These are phyloP conservation scores for Magallana nippona DNA, from an alignment of 2,888 invertebrate genomes.

Conservation along the genomic window DNA sequence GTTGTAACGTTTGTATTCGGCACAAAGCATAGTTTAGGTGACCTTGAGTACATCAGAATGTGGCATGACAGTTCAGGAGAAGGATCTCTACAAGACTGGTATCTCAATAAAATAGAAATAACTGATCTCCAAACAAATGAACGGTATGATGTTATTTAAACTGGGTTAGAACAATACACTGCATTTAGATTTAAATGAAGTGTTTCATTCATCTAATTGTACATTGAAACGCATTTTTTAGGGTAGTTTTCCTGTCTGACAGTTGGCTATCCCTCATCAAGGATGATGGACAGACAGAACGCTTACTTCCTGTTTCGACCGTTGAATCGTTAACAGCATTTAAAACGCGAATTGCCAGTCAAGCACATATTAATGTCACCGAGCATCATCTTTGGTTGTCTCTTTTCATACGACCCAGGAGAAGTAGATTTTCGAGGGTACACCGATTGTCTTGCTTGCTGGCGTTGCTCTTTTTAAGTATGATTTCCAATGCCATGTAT, in stretches of 20 bases:
- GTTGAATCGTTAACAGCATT: slow-evolving; percentile 28
- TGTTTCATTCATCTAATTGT: not conserved
- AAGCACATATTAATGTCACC: slow-evolving; percentile 61
- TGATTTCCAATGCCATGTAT: slow-evolving; percentile 80
- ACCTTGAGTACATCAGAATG: slow-evolving; percentile 73
- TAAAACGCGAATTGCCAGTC: slow-evolving; percentile 49
- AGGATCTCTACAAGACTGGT: slow-evolving; percentile 75
- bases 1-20: slow-evolving; percentile 55
- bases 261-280: slow-evolving; percentile 56
- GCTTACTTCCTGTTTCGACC: slow-evolving; percentile 48
- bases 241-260: slow-evolving; percentile 57
- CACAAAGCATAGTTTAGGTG: slow-evolving; percentile 70
- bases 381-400: slow-evolving; percentile 81
- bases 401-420: slow-evolving; percentile 78
- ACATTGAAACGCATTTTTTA: slow-evolving; percentile 22
- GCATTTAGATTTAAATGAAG: not conserved
- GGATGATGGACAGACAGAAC: slow-evolving; percentile 47
- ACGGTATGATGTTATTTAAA: slow-evolving; percentile 51
- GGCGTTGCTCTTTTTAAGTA: slow-evolving; percentile 77
- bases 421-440: slow-evolving; percentile 78
- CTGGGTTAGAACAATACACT: not conserved
- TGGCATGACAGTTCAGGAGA: slow-evolving; percentile 79
- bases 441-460: slow-evolving; percentile 77
- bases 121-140: slow-evolving; percentile 76
- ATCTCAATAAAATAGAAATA: slow-evolving; percentile 73